A percentile compares a stretch with the other conserved stretches of the same genome.
phyloP scores from a whole-genome alignment of 2,113 vertebrate species.

The Calidris pygmaea region DNA sequence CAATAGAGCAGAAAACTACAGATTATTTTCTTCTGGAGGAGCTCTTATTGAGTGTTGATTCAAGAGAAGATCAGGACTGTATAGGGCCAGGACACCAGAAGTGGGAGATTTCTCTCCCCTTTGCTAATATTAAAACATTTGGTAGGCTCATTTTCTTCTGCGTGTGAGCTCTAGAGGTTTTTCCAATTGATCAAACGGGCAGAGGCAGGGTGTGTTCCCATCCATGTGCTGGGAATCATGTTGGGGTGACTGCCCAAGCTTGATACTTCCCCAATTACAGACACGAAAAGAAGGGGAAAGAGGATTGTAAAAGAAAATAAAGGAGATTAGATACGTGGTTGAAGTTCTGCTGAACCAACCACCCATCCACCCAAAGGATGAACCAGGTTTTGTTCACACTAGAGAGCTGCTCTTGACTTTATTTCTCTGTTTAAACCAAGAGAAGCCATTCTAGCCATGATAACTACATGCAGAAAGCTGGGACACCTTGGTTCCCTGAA shows the following conservation, averaged over 20 bases:
- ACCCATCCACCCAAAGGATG: not conserved
- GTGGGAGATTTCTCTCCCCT: not conserved
- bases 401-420: not conserved
- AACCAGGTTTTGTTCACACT: not conserved
- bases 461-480: not conserved
- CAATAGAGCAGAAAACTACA: not conserved
- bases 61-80: not conserved
- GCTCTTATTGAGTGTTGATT: not conserved
- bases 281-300: not conserved
- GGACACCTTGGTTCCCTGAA: not conserved
- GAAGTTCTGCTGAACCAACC: not conserved
- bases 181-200: not conserved
- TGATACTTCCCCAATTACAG: not conserved
- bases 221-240: not conserved
- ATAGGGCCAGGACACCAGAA: not conserved
- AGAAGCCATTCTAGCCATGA: not conserved
- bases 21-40: not conserved
- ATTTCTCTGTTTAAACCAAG: not conserved
- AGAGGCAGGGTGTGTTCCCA: not conserved
- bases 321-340: not conserved
- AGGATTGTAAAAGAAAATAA: not conserved
- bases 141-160: not conserved
- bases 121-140: not conserved
- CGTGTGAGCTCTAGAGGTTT: not conserved
- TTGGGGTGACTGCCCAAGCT: not conserved